Evolutionary conservation across 2,888 invertebrate species (phyloP).

Genomic region (Pemphredon lugubris): DNA sequence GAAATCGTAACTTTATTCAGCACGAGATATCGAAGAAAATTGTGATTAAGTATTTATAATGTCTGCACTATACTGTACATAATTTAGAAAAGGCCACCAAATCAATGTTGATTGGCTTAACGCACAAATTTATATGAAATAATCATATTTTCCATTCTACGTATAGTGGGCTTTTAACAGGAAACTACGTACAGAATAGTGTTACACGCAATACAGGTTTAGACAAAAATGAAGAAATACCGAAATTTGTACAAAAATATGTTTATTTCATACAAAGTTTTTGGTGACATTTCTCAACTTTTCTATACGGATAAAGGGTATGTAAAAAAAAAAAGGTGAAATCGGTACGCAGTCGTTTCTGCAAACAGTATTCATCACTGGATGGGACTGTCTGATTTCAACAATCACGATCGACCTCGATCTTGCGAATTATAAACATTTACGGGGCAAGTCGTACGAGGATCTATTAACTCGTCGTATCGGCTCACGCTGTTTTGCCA

Average conservation of each 20-base stretch:
- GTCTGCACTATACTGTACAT: conserved; percentile 56
- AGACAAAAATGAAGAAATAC: conserved; percentile 20
- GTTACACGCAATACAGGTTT: conserved; percentile 19
- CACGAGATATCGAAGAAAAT: too few relatives aligned
- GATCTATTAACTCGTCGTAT: neutral
- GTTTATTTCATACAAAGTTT: conserved; percentile 59
- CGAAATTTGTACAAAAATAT: conserved; percentile 46
- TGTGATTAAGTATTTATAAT: too few relatives aligned
- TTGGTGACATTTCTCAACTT: conserved; percentile 8
- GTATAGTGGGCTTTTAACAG: neutral
- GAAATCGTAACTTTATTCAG: too few relatives aligned
- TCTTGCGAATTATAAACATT: neutral
- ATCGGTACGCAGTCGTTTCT: too few relatives aligned
- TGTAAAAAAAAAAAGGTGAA: neutral
- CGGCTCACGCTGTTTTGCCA: neutral
- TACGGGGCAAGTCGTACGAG: neutral
- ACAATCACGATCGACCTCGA: neutral
- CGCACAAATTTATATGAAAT: conserved; percentile 49
- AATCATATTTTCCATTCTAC: conserved; percentile 50
- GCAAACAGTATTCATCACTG: too few relatives aligned
- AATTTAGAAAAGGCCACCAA: conserved; percentile 33
- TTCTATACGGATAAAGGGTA: conserved; percentile 1
- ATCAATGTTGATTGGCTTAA: conserved; percentile 3
- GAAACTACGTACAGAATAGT: conserved; percentile 60
- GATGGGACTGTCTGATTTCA: neutral